phyloP scores from a whole-genome alignment of 2,797 vertebrate genomes.

The Lepilemur septentrionalis region DNA sequence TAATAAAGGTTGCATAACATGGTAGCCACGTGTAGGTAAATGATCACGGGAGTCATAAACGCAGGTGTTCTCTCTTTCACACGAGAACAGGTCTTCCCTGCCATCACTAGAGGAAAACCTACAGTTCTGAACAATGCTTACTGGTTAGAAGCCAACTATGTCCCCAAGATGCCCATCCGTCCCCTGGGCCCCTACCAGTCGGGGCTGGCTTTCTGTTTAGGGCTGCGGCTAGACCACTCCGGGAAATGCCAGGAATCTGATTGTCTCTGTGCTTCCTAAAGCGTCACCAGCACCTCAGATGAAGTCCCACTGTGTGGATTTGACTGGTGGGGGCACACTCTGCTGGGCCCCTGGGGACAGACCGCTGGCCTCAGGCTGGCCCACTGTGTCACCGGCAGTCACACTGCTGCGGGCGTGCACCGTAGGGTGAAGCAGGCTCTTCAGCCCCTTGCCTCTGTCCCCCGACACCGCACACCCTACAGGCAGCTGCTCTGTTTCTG shows the following conservation, averaged over 20 bases:
- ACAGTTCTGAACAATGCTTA: rapidly evolving
- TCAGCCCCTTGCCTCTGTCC: background rate
- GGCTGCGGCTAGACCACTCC: background rate
- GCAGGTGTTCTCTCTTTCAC: background rate
- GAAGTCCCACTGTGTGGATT: rapidly evolving
- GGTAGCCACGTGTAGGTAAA: background rate
- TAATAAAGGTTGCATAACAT: conserved; percentile 31
- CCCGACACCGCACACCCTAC: conserved; percentile 64
- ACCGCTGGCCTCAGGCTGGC: background rate
- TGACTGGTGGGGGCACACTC: rapidly evolving
- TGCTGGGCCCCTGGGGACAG: background rate
- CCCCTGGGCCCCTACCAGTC: rapidly evolving
- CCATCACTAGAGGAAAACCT: background rate
- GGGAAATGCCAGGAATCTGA: too few relatives aligned
- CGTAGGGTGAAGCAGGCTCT: background rate
- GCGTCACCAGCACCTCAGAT: background rate
- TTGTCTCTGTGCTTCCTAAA: too few relatives aligned
- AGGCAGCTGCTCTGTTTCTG: background rate
- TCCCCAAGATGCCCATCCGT: background rate
- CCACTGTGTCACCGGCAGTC: rapidly evolving
- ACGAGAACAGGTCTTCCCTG: background rate
- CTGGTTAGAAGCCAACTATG: background rate
- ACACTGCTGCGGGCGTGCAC: rapidly evolving
- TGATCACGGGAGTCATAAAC: background rate
- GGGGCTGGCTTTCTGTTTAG: too few relatives aligned